Base-by-base conservation (phyloP, 2,888 invertebrate species). In the Sinelater perroti region DNA sequence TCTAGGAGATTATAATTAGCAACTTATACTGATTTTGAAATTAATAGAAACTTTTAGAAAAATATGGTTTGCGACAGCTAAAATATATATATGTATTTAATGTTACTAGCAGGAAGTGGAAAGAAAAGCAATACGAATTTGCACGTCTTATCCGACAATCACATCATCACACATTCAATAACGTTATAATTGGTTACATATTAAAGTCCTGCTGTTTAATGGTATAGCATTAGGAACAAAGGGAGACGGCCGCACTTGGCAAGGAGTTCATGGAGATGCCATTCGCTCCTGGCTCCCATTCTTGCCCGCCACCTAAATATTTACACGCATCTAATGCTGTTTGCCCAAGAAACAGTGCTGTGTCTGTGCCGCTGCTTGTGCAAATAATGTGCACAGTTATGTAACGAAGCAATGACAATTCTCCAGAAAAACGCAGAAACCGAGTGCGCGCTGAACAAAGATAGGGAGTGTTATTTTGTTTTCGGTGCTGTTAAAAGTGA, bases 81-180 rank as follows among this genome's bases (percentile, higher is more conserved):
- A n/a, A n/a, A n/a, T n/a, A n/a, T n/a, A n/a, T n/a, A n/a, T n/a
- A n/a, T n/a, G n/a, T n/a, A n/a, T n/a, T n/a, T n/a, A n/a, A n/a
- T n/a, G n/a, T n/a, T n/a, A n/a, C n/a, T n/a, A n/a, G n/a, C n/a
- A n/a, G n/a, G n/a, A n/a, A n/a, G n/a, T n/a, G n/a, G n/a, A n/a
- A n/a, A n/a, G n/a, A n/a, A n/a, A n/a, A n/a, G n/a, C n/a, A n/a
- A n/a, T n/a, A n/a, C n/a, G n/a, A n/a, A n/a, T n/a, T n/a, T n/a
- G n/a, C n/a, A n/a, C n/a, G n/a, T 33, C 31, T 30, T 17, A 10
- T n/a, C 46, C 10, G 10, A 11, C 14, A 30, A 51, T 56, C 45
- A 45, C 31, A 51, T 11, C 40, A 53, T 31, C 17, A 49, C 53
- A 53, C 57, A 53, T 58, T 58, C 57, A 53, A 53, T 58, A 45